Percentiles rank a stretch among this genome's conserved stretches.
Conservation (phyloP, 2,113 vertebrate species). For the Heterochromis multidens region DNA sequence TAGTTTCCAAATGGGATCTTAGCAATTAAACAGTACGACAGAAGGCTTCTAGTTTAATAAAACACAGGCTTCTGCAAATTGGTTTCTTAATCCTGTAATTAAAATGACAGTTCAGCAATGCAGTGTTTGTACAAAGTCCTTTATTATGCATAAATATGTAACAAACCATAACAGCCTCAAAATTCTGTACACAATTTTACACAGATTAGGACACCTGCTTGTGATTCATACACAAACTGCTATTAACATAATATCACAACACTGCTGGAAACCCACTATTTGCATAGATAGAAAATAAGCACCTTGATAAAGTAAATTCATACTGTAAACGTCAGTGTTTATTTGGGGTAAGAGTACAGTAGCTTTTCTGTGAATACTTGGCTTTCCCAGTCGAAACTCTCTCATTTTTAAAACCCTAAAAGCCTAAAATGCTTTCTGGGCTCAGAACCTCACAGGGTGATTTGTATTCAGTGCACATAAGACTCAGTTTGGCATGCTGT, state of each 20-base stretch:
- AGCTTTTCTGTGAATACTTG: neutral
- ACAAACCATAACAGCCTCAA: slow-evolving; percentile 49
- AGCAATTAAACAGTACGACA: neutral
- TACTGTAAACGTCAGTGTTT: slow-evolving; percentile 40
- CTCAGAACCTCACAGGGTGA: neutral
- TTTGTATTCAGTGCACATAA: slow-evolving; percentile 30
- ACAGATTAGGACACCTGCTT: slow-evolving; percentile 24
- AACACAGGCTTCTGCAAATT: neutral
- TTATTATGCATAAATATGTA: slow-evolving; percentile 67
- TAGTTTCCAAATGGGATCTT: neutral
- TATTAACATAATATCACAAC: slow-evolving; percentile 39
- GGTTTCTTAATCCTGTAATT: neutral
- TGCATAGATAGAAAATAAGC: slow-evolving; percentile 77
- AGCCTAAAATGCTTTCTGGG: neutral
- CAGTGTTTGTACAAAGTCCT: slow-evolving; percentile 57
- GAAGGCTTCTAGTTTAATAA: neutral
- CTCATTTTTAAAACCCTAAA: neutral
- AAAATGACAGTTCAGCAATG: neutral
- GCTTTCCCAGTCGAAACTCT: neutral
- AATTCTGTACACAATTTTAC: slow-evolving; percentile 51
- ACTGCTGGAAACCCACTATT: slow-evolving; percentile 57
- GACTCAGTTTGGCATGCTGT: slow-evolving; percentile 1
- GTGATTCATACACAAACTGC: slow-evolving; percentile 36
- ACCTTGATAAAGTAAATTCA: slow-evolving; percentile 54
- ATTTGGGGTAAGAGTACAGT: neutral